Evolutionary conservation across 2,888 invertebrate species (phyloP).

Genomic region (Periphyllus acericola): DNA sequence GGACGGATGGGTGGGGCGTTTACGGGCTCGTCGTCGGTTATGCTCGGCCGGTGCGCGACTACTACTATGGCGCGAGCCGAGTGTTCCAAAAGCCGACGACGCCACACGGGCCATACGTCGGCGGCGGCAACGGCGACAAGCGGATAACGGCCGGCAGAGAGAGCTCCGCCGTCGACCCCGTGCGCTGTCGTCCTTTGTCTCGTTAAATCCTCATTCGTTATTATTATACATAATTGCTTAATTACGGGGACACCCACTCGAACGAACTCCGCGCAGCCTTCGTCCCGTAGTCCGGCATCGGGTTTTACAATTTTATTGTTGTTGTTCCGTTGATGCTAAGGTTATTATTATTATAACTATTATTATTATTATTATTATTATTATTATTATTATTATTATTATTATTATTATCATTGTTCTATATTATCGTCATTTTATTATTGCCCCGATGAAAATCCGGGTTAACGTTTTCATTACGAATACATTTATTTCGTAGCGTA

Average conservation of each 20-base stretch:
- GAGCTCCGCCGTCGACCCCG: slow-evolving; percentile 54
- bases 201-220: slow-evolving; percentile 58
- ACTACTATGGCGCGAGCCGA: slow-evolving; percentile 51
- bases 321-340: neutral
- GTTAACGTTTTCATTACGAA: neutral
- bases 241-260: slow-evolving; percentile 50
- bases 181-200: slow-evolving; percentile 50
- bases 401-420: neutral
- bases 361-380: too few species aligned
- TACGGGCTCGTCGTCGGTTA: slow-evolving; percentile 49
- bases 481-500: neutral
- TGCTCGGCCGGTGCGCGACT: slow-evolving; percentile 57
- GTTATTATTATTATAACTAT: neutral
- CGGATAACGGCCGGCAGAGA: slow-evolving; percentile 58
- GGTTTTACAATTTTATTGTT: neutral
- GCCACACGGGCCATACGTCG: slow-evolving; percentile 28
- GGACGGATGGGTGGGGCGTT: slow-evolving; percentile 9
- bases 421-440: neutral
- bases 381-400: neutral
- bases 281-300: neutral
- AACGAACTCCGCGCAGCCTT: neutral
- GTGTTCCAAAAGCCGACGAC: slow-evolving; percentile 38
- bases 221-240: slow-evolving; percentile 49
- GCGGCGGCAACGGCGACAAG: slow-evolving; percentile 43
- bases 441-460: neutral